Percentiles rank a stretch among this genome's conserved stretches.
phyloP scores from a whole-genome alignment of 2,113 vertebrate genomes.

The Leucoraja erinaceus region DNA sequence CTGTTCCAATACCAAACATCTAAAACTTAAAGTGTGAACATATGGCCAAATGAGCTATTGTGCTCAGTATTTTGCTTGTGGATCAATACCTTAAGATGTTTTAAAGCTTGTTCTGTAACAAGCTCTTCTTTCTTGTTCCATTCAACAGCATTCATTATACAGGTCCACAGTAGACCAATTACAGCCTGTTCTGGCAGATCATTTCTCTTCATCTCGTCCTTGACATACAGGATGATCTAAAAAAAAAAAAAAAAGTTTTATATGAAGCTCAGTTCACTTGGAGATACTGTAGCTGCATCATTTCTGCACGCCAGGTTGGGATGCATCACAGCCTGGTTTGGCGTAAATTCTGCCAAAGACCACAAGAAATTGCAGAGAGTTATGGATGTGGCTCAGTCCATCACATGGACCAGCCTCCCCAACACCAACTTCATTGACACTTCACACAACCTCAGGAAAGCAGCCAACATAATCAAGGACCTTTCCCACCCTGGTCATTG shows the following conservation, averaged over 20 bases:
- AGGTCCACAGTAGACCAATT: constrained; percentile 80
- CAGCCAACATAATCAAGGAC: no score
- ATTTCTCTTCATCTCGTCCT: constrained; percentile 86
- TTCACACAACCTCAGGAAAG: no score
- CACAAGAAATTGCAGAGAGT: no score
- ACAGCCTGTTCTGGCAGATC: constrained; percentile 75
- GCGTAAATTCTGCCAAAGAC: no score
- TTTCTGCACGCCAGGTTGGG: no score
- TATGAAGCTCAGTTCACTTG: neutral
- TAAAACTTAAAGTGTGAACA: neutral
- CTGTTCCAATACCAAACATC: neutral
- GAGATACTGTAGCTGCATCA: neutral
- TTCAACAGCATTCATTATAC: constrained; percentile 83
- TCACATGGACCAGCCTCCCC: no score
- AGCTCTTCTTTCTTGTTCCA: constrained; percentile 93
- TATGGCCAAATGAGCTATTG: neutral
- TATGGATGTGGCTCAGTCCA: no score
- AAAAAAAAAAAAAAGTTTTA: constrained; percentile 33
- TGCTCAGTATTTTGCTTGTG: neutral
- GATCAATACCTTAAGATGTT: constrained; percentile 74
- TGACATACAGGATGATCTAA: constrained; percentile 78
- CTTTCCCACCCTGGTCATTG: no score
- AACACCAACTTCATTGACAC: no score
- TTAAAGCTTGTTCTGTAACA: constrained; percentile 84
- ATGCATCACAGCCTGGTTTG: no score